Evolutionary conservation across 2,888 invertebrate genomes (phyloP), one percentile per base, ranked within the genome.

Genomic region (Ischnus inquisitorius): DNA sequence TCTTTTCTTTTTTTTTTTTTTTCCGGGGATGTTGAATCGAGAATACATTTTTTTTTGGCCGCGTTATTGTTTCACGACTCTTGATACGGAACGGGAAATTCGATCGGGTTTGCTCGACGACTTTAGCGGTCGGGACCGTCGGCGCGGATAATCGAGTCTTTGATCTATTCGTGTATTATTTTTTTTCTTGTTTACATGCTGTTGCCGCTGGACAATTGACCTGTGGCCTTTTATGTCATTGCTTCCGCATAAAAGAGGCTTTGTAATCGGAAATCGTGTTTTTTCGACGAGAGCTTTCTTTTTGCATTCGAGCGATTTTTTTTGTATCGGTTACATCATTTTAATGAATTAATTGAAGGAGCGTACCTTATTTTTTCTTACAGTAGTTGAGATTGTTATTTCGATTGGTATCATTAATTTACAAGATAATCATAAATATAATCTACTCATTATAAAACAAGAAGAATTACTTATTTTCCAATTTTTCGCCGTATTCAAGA

Each of bases 41-140:
- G 28, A 28, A 41, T 39, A 54, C 51, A 48, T 51, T 19, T 28
- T 46, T 60, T 72, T 72, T 46, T 46, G 5, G 34, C 34, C 34
- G 34, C 28, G 65, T 79, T 51, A 57, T 72, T 72, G 72, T 79
- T 72, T 67, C 43, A 39, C 65, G 72, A 72, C 43, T 65, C 54
- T 60, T 28, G 60, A 60, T 60, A 60, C 60, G 60, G 60, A 60
- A 60, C 1, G 14, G 60, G 60, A 60, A 28, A 60, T 60, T 60
- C 25, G 60, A 28, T 28, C 60, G 25, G 25, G 10, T 46, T 28
- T 46, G 72, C 28, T 25, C 72, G 28, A 6, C 43, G 16, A 16
- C 43, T 10, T 16, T 60, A 25, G 46, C 25, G 72, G 60, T 46
- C 72, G 46, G 57, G n/a, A 41, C 43, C 22, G 41, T 43, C 57